Evolutionary conservation across 37 sponge, comb jelly and placozoan species (phyloP).

Genomic region (Spongilla lacustris): DNA sequence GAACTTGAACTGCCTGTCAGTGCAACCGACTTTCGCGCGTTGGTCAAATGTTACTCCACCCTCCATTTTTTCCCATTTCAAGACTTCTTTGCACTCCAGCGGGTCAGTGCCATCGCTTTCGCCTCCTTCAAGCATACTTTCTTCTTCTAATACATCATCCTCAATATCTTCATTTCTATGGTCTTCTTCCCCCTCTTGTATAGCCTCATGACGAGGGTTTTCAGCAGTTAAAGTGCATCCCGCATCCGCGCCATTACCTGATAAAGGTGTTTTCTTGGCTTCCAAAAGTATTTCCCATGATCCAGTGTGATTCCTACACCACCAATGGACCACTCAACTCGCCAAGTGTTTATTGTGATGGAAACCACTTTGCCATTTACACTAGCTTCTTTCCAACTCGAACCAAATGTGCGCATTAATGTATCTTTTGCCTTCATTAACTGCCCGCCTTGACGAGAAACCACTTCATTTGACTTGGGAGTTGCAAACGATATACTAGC

Average conservation of each 20-base stretch:
- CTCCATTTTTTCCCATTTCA: slow-evolving; percentile 1
- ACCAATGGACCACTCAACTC: background rate
- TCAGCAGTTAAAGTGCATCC: background rate
- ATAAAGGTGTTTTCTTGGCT: background rate
- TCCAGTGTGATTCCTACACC: no score
- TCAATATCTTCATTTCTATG: background rate
- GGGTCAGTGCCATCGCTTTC: background rate
- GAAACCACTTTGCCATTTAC: no score
- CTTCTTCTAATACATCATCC: background rate
- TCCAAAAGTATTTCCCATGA: no score
- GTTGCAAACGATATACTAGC: no score
- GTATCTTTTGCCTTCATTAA: no score
- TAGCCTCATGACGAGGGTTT: background rate
- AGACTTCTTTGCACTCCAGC: background rate
- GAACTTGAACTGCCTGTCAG: background rate
- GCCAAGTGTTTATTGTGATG: no score
- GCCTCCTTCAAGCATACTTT: background rate
- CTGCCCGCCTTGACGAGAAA: no score
- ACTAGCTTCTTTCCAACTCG: no score
- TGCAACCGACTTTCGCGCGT: background rate
- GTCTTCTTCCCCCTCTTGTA: background rate
- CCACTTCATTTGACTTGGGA: no score
- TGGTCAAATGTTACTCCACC: background rate
- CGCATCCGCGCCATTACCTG: background rate
- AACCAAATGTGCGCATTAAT: no score